Evolutionary conservation across 2,888 invertebrate genomes (phyloP), one percentile per base, ranked within the genome.

Genomic region (Diabrotica balteata): DNA sequence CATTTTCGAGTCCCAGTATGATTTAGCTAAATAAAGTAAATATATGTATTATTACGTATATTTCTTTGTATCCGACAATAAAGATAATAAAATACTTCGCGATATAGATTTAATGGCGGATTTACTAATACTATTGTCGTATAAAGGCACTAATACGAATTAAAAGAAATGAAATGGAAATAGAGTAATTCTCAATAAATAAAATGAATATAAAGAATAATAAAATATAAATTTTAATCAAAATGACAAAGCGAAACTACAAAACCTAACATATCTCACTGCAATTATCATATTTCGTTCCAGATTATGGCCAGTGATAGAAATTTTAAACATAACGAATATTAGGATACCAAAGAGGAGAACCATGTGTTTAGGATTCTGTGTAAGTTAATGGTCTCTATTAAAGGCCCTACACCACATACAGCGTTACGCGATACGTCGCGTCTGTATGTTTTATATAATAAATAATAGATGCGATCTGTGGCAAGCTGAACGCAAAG

Each of bases 261-360:
- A 9, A 57, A 63, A 63, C 44, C 54, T 59, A 63, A 54, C 59
- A 63, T 63, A 63, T 67, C 57, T 67, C 67, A 67, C 67, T 67
- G 59, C 55, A 67, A 59, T 47, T 53, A 54, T 67, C 45, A 9
- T 11, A 65, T 45, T 10, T 51, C 50, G 58, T 47, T 52, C 58
- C 58, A 63, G 45, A 49, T 43, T n/a, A 55, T 57, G 53, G 10
- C 17, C 43, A 49, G 10, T 51, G 8, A 32, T 47, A 8, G 9
- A 60, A 7, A 47, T 42, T 59, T 10, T 7, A 59, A 50, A 50
- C 17, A 51, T 51, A 51, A 51, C 5, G 8, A n/a, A n/a, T 17
- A 17, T 17, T 17, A 17, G 17, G 17, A 17, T 17, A 17, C 17
- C 17, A 17, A 17, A 17, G 2, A 17, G 17, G 17, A 17, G 17